phyloP scores from a whole-genome alignment of 2,797 vertebrate genomes.

The Psittacula derbiana region DNA sequence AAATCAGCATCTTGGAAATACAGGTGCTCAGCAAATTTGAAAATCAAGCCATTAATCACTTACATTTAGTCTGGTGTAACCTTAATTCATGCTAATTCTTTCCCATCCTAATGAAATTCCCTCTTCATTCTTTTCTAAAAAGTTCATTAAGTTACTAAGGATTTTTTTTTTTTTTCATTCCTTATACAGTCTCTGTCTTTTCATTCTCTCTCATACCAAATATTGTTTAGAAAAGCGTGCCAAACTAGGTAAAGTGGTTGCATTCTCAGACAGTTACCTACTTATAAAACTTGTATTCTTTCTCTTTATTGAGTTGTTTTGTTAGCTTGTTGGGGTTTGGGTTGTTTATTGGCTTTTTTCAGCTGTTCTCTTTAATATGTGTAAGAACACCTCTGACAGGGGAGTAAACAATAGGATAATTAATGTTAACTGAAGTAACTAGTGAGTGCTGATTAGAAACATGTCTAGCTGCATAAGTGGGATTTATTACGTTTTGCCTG shows the following conservation, averaged over 20 bases:
- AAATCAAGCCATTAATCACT: constrained; percentile 19
- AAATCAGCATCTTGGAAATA: background rate
- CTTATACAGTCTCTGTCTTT: background rate
- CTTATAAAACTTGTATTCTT: background rate
- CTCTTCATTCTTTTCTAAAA: background rate
- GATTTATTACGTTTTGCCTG: background rate
- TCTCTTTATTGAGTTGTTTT: background rate
- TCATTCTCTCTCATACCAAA: background rate
- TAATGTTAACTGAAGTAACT: background rate
- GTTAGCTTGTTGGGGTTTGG: background rate
- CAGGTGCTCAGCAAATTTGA: background rate
- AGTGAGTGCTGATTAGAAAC: background rate
- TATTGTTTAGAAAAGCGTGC: background rate
- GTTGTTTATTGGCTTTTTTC: background rate
- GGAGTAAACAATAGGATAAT: background rate
- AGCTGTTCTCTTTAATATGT: background rate
- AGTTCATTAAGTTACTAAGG: background rate
- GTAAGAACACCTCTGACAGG: background rate
- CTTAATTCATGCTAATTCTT: background rate
- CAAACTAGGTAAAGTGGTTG: background rate
- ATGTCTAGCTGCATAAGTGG: background rate
- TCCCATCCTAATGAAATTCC: background rate
- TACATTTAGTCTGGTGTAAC: background rate
- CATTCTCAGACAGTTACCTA: background rate
- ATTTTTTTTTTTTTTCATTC: background rate